These are phyloP conservation scores for Akabosia matsudoensis DNA, from an alignment of 1,140 invertebrate species.

Conservation along the genomic window DNA sequence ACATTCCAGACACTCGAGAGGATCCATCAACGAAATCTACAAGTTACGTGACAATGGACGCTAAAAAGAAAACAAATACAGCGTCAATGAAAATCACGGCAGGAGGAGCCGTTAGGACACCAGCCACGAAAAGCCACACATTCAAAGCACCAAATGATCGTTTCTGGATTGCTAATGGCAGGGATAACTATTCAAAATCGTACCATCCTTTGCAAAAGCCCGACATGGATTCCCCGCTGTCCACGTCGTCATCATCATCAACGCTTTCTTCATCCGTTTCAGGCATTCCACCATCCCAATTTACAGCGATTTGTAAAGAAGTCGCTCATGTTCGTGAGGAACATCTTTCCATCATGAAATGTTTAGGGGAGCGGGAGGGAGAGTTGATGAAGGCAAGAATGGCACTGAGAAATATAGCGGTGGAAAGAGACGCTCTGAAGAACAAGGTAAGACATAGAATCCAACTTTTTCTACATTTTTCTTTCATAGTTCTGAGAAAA, in stretches of 20 bases:
- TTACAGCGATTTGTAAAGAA: constrained; percentile 32
- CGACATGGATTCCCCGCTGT: neutral
- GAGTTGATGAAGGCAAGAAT: constrained; percentile 23
- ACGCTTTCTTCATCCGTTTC: neutral
- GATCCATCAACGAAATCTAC: neutral
- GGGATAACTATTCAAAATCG: too few species aligned
- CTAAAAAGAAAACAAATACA: neutral
- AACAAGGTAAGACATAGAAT: constrained; percentile 31
- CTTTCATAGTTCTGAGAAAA: neutral
- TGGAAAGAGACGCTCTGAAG: constrained; percentile 31
- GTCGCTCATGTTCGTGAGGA: constrained; percentile 33
- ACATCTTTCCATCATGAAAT: constrained; percentile 29
- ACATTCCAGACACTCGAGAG: constrained; percentile 9
- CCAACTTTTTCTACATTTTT: too few species aligned
- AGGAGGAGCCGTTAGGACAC: neutral
- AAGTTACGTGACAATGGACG: too few species aligned
- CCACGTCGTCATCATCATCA: neutral
- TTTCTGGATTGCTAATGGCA: too few species aligned
- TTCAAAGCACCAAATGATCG: too few species aligned
- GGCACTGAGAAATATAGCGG: constrained; percentile 31
- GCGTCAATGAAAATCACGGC: neutral
- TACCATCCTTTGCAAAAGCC: too few species aligned
- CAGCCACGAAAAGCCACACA: too few species aligned
- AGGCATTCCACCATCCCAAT: neutral
- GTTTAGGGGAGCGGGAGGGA: constrained; percentile 23